phyloP scores from a whole-genome alignment of 2,888 invertebrate genomes.

The Acronicta alni region DNA sequence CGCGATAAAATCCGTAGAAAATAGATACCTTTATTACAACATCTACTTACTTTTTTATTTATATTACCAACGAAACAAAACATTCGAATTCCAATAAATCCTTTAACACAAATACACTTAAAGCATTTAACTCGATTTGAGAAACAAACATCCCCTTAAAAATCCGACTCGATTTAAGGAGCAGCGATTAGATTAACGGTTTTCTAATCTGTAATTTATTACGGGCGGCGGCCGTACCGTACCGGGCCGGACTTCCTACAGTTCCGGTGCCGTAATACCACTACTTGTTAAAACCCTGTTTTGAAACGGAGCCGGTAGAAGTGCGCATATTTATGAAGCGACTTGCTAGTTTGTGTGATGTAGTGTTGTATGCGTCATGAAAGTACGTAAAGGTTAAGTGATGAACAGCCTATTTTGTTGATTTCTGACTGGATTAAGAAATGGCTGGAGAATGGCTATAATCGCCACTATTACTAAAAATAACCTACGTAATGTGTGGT shows the following conservation, averaged over 20 bases:
- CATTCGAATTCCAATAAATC: background rate
- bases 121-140: slow-evolving; percentile 4
- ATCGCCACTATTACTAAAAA: too few species aligned
- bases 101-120: slow-evolving; percentile 3
- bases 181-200: slow-evolving; percentile 81
- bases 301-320: slow-evolving; percentile 42
- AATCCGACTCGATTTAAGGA: slow-evolving; percentile 48
- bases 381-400: slow-evolving; percentile 3
- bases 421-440: too few species aligned
- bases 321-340: slow-evolving; percentile 56
- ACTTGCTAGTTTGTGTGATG: slow-evolving; percentile 13
- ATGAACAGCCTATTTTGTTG: background rate
- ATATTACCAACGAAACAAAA: too few species aligned
- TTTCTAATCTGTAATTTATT: slow-evolving; percentile 86
- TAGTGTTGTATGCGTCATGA: slow-evolving; percentile 37
- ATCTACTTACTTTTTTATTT: too few species aligned
- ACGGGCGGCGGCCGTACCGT: slow-evolving; percentile 61
- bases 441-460: too few species aligned
- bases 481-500: too few species aligned
- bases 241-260: slow-evolving; percentile 72
- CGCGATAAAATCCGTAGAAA: too few species aligned
- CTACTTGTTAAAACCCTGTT: slow-evolving; percentile 51
- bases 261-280: slow-evolving; percentile 64
- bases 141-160: slow-evolving; percentile 20
- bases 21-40: too few species aligned